Evolutionary conservation across 2,113 vertebrate species (phyloP), one percentile per base, ranked within the genome.

Genomic region (Phylloscopus whistleri): DNA sequence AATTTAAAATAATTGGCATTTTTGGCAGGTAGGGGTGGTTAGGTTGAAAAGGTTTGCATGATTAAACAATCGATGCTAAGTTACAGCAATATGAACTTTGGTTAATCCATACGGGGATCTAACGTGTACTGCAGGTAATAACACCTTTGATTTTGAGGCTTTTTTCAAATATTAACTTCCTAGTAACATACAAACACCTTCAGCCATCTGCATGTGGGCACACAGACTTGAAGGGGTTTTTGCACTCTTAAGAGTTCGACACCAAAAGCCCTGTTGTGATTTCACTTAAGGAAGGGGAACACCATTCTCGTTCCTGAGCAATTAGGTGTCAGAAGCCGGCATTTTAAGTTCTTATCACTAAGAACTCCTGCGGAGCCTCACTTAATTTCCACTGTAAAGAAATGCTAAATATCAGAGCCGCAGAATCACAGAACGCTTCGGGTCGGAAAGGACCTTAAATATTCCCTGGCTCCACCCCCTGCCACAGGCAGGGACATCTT

Each of bases 351-450:
- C 33, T 14, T 6, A 13, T 27, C 69, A 16, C 14, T 17, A 27
- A 30, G 35, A 60, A 33, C 28, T 56, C 30, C 52, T 37, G 51
- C 16, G 33, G 23, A 53, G 13, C 37, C 33, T 5, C 21, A n/a
- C 9, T 20, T 26, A 16, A 30, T 17, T 41, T 59, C 35, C 14
- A 6, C 26, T 5, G 46, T 11, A 30, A n/a, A 27, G 6, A 41
- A 22, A 20, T 0, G 16, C 55, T 26, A 12, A 22, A 58, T 1
- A 26, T 0, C 43, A 37, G 26, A 76, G 22, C 17, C 15, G 26
- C 31, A 23, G 21, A 62, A 62, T 4, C 41, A 7, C 55, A 13
- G 53, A 68, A 21, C 0, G 17, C 15, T 23, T 55, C 16, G 17
- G 11, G 11, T 19, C 8, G 5, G 52, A 33, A 43, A 14, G 18